Evolutionary conservation across 2,113 vertebrate genomes (phyloP), one percentile per base, ranked within the genome.

Genomic region (Brachypteracias leptosomus): DNA sequence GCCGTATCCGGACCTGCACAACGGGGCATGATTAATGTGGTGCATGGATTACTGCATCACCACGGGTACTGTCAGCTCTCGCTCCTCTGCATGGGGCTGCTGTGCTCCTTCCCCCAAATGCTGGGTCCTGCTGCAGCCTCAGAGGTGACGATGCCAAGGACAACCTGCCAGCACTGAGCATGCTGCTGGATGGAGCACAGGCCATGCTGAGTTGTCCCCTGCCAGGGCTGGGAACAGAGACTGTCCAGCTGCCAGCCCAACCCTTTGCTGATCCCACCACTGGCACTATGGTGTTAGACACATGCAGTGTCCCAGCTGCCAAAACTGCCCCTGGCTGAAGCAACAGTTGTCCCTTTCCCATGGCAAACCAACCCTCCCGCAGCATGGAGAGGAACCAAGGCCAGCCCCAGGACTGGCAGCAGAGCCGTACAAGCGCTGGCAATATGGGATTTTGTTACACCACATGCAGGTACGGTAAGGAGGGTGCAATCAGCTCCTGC

Each of bases 1-100:
- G 78, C 47, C 4, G 0, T 22, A 84, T 42, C 58, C 6, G 1
- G 63, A 68, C 21, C 52, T 38, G 47, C 26, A 24, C 35, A 31
- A 1, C 4, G 3, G 35, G 2, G 20, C 20, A 15, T 16, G 38
- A 35, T 49, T 57, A 71, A 72, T 57, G 28, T 2, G 3, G 35
- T 2, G 20, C 20, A 15, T 16, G 38, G 59, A 63, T 55, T 51
- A 16, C 36, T 1, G 3, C 40, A 81, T 74, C 1, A 4, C 36
- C 0, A 0, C 1, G 1, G 55, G 66, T 42, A 88, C n/a, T 0
- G 0, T 22, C 5, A 2, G 31, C 19, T 80, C 84, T 85, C 5
- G 1, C 33, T 70, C 42, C 57, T 67, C 58, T 7, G 14, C 54
- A 35, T 14, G 16, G 1, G 5, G 21, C 21, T 74, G 25, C 49